Base-by-base conservation (phyloP, 1,140 invertebrate genomes). In the Aphelenchoides fujianensis region DNA sequence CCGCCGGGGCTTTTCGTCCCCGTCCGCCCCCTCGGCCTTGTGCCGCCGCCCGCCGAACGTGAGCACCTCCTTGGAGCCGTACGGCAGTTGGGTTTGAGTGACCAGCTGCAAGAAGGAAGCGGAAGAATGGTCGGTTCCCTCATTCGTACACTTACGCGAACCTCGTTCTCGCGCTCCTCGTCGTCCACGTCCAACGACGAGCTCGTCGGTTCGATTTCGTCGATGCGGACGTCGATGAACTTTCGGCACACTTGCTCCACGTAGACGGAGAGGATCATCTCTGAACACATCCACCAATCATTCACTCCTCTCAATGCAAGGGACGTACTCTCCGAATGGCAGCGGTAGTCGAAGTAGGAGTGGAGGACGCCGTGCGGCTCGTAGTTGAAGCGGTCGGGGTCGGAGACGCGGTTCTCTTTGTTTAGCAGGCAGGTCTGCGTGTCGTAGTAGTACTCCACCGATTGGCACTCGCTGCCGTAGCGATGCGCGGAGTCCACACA, bases 311-410 rank as follows among this genome's bases (percentile, higher is more conserved):
- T 1, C 2, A 28, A 54, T n/a, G 27, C 12, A 30, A n/a, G 54
- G 59, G n/a, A 64, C 73, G 12, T 54, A 80, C 74, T 70, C 30
- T 78, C 78, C 0, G 75, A 64, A n/a, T 61, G 71, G 54, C 81
- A 82, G n/a, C 61, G 70, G 37, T 74, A 82, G 63, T 83, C 81
- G 59, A 84, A 83, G 64, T 83, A 83, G 61, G 78, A 79, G 57
- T 74, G 77, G 27, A 69, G 70, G 30, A 28, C 9, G 2, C 61
- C 69, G 54, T 69, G 35, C 7, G 71, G 69, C 36, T 81, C 72
- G 61, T 69, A 81, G 52, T 73, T 83, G 70, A 83, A 83, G 16
- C 72, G 62, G 3, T 84, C 78, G 2, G 81, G 78, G 61, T 79
- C 75, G 1, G 82, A 76, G 54, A 79, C 71, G 30, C 82, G 70